Percentiles rank a stretch among this genome's conserved stretches.
These are phyloP conservation scores for Noctuana brunneofusca DNA, from an alignment of 2,888 invertebrate species.

Conservation along the genomic window DNA sequence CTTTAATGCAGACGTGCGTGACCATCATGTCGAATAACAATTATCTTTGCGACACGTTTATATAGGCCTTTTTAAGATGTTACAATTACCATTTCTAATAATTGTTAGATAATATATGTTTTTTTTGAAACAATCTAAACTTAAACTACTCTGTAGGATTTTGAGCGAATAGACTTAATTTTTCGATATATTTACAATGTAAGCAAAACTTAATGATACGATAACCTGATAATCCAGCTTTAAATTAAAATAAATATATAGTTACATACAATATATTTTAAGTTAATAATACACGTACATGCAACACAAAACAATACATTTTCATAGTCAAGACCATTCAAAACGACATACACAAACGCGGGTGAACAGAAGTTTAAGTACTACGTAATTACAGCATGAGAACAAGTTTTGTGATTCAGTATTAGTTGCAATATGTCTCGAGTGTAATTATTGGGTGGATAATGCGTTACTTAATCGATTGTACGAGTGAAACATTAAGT, in stretches of 20 bases:
- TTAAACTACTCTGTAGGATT: neutral
- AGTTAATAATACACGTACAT: slow-evolving; percentile 36
- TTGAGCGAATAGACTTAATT: neutral
- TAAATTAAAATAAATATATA: neutral
- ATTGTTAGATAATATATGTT: neutral
- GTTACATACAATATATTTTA: slow-evolving; percentile 2
- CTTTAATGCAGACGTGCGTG: slow-evolving; percentile 38
- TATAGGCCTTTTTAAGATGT: slow-evolving; percentile 14
- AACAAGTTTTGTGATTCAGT: slow-evolving; percentile 26
- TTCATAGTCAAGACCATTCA: slow-evolving; percentile 39
- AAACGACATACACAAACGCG: slow-evolving; percentile 35
- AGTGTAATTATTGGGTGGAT: slow-evolving; percentile 25
- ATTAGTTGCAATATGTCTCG: slow-evolving; percentile 20
- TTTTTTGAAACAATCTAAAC: neutral
- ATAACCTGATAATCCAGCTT: neutral
- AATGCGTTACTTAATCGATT: slow-evolving; percentile 8
- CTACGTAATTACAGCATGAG: slow-evolving; percentile 19
- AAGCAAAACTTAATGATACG: neutral
- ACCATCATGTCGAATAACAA: slow-evolving; percentile 28
- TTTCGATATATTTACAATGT: neutral
- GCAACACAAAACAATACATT: slow-evolving; percentile 38
- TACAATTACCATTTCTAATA: neutral
- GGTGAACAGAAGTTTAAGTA: slow-evolving; percentile 29
- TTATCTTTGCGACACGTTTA: slow-evolving; percentile 29
- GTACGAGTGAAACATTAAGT: slow-evolving; percentile 9